Evolutionary conservation across 64 coral and sea anemone species (phyloP).

Genomic region (Stylophora pistillata): DNA sequence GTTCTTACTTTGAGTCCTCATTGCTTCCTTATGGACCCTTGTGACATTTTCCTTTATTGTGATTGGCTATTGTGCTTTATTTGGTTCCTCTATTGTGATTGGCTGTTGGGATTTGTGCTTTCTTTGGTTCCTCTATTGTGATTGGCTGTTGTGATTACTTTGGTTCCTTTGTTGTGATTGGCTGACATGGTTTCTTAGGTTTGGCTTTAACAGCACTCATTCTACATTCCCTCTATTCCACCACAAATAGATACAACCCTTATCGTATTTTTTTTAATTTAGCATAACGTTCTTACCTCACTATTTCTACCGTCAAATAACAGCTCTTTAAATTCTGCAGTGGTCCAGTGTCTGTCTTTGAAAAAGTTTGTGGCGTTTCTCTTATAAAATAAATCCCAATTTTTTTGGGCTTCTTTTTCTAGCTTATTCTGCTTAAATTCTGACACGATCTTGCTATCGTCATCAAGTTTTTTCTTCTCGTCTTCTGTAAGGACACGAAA

Average conservation of each 20-base stretch:
- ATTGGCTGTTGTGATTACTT: too few species aligned
- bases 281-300: background rate
- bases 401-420: conserved; percentile 92
- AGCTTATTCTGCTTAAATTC: conserved; percentile 92
- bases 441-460: conserved; percentile 78
- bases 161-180: too few species aligned
- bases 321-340: conserved; percentile 80
- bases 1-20: too few species aligned
- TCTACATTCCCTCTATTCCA: background rate
- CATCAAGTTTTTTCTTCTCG: conserved; percentile 68
- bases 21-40: too few species aligned
- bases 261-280: too few species aligned
- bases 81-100: too few species aligned
- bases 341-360: conserved; percentile 98
- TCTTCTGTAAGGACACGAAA: conserved; percentile 64
- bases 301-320: conserved; percentile 12
- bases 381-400: conserved; percentile 99
- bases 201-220: too few species aligned
- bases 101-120: too few species aligned
- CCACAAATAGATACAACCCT: background rate
- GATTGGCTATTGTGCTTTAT: too few species aligned
- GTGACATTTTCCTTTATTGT: too few species aligned
- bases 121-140: too few species aligned
- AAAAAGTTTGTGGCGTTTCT: conserved; percentile 98
- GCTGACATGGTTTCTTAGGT: too few species aligned